Evolutionary conservation across 2,888 invertebrate genomes (phyloP), one percentile per base, ranked within the genome.

Genomic region (Amphipoea oculea): DNA sequence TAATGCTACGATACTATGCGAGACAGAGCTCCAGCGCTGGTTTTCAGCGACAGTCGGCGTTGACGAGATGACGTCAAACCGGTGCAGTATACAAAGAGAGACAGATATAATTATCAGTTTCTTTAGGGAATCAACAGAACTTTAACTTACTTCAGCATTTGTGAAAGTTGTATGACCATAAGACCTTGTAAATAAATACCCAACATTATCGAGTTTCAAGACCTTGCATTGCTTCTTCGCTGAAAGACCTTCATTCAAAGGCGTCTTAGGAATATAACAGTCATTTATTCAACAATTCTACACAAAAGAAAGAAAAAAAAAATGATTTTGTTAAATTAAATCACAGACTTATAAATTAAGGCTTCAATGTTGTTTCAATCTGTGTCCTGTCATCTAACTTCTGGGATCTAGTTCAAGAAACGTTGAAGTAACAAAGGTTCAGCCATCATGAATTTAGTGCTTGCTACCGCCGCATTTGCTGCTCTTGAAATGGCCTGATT

Each of bases 401-500:
- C 45, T n/a, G 23, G 57, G 51, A 60, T 14, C 20, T 76, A 63
- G 36, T 77, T 65, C 14, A 54, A 65, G 48, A 57, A 76, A 76
- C 76, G 40, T 66, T 77, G 65, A 66, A 45, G 23, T 69, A 60
- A 71, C 40, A 54, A 9, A 45, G 29, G n/a, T 23, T 29, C 42
- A 14, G n/a, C 23, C 54, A 57, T 54, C 29, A 20, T 63, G 62
- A 45, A 63, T 62, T 79, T 76, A 80, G 45, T 70, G 29, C 45
- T 77, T 75, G n/a, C 42, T 45, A 45, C 79, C 71, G 74, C 90
- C 73, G 76, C 90, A 91, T 42, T 82, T 79, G 77, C 79, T 87
- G 67, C 81, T 88, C 79, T 87, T 92, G 76, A 93, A 87, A 85
- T 94, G 92, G 70, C 85, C 90, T 14, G 91, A 91, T 85, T 95